phyloP scores from a whole-genome alignment of 2,797 vertebrate species.

The Trematomus bernacchii region DNA sequence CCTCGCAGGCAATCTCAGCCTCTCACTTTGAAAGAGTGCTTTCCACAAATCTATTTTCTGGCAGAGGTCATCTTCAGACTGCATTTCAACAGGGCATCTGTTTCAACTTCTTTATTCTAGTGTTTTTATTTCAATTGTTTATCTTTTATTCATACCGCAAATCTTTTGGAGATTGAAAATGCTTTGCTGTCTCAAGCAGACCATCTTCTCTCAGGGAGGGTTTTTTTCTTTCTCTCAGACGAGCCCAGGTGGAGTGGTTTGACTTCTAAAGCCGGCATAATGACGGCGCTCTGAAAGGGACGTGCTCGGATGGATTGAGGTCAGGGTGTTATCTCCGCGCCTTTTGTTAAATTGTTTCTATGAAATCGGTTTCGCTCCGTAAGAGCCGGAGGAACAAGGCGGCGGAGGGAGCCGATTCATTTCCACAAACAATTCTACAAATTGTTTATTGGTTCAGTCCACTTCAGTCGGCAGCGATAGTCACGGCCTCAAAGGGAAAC shows the following conservation, averaged over 20 bases:
- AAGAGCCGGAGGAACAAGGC: constrained; percentile 35
- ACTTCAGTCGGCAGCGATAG: constrained; percentile 23
- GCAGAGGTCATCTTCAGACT: constrained; percentile 53
- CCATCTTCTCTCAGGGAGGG: not conserved
- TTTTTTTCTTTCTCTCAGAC: constrained; percentile 28
- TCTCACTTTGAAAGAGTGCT: constrained; percentile 6
- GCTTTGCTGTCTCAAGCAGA: constrained; percentile 25
- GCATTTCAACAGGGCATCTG: constrained; percentile 29
- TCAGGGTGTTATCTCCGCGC: constrained; percentile 35
- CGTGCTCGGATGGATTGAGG: constrained; percentile 52
- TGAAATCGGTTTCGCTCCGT: constrained; percentile 44
- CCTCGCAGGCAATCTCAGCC: constrained; percentile 1
- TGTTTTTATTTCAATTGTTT: constrained; percentile 36
- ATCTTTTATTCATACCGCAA: constrained; percentile 59
- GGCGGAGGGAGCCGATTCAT: constrained; percentile 34
- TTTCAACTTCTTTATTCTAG: constrained; percentile 25
- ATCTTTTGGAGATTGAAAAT: constrained; percentile 53
- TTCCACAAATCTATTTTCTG: constrained; percentile 21
- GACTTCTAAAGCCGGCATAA: constrained; percentile 55
- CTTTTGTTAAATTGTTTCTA: constrained; percentile 50
- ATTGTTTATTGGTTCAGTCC: constrained; percentile 36
- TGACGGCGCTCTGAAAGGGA: constrained; percentile 39
- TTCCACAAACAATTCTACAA: constrained; percentile 27
- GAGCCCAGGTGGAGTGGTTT: constrained; percentile 36
- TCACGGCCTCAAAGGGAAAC: constrained; percentile 20